Percentiles rank a stretch among this genome's conserved stretches.
Evolutionary conservation across 2,113 vertebrate genomes (phyloP).

Genomic region (cattle (Bos taurus)): ARS-UCD2.0 NC_037333.1:83648501-83649000

Average conservation of each 20-base stretch:
- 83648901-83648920: background rate
- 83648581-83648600: background rate
- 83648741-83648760: background rate
- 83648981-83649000: background rate
- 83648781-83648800: background rate
- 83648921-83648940: background rate
- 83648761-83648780: background rate
- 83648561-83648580: background rate
- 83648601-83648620: background rate
- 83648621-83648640: background rate
- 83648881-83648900: background rate
- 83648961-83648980: background rate
- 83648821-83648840: background rate
- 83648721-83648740: background rate
- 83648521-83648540: background rate
- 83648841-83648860: background rate
- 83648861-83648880: background rate
- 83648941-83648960: background rate
- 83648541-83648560: background rate
- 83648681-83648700: background rate
- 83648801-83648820: background rate
- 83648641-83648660: background rate
- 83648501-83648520: background rate
- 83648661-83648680: background rate
- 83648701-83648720: background rate